These are phyloP conservation scores for Esox niger DNA, from an alignment of 2,113 vertebrate species.

Conservation along the genomic window DNA sequence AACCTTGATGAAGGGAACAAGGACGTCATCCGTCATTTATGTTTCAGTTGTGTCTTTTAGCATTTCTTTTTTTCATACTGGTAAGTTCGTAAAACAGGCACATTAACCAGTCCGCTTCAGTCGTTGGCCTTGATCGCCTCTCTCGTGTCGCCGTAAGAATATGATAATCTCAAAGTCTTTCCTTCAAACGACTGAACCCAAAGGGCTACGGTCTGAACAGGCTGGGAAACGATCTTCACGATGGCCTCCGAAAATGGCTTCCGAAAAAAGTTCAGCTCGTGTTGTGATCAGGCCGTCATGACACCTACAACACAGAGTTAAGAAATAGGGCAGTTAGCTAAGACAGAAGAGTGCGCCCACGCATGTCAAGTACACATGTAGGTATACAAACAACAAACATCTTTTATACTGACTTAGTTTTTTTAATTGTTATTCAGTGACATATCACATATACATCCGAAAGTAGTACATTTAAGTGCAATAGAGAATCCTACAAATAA, in stretches of 20 bases:
- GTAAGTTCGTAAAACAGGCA: neutral
- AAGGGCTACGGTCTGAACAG: slow-evolving; percentile 35
- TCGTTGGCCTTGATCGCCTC: neutral
- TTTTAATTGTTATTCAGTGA: neutral
- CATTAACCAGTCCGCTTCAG: neutral
- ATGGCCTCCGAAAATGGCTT: slow-evolving; percentile 65
- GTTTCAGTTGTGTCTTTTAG: neutral
- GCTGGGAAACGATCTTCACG: slow-evolving; percentile 39
- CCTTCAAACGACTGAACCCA: slow-evolving; percentile 41
- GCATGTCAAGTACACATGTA: neutral
- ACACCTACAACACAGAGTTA: slow-evolving; percentile 64
- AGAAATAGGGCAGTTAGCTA: neutral
- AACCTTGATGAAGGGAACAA: neutral
- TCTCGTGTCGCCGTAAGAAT: neutral
- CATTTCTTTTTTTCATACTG: neutral
- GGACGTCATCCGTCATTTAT: neutral
- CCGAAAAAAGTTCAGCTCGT: slow-evolving; percentile 63
- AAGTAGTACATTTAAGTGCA: neutral
- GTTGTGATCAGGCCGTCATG: slow-evolving; percentile 74
- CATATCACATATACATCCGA: neutral
- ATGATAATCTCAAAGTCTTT: slow-evolving; percentile 31
- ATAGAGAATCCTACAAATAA: neutral
- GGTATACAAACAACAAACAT: neutral
- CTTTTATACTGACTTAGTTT: neutral
- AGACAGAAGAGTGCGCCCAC: slow-evolving; percentile 5